A percentile compares a stretch with the other conserved stretches of the same genome.
Evolutionary conservation across 2,113 vertebrate genomes (phyloP).

Genomic region (Channa maculata): DNA sequence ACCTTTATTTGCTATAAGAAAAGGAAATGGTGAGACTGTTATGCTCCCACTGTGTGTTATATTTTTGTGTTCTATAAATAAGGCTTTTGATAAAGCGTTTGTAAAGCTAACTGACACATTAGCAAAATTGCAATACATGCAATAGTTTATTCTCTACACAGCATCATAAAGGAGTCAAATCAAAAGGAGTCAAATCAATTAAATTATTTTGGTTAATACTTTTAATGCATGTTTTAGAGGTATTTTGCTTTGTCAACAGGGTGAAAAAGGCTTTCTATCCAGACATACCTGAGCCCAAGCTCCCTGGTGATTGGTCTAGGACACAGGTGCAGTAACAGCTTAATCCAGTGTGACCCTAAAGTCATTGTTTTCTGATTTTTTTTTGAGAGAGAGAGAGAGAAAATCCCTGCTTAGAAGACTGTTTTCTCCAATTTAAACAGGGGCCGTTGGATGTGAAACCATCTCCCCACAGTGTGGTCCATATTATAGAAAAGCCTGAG

Average conservation of each 20-base stretch:
- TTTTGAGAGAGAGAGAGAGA: too few relatives aligned
- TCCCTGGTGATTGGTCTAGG: slow-evolving; percentile 75
- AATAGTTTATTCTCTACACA: too few relatives aligned
- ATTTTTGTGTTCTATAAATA: slow-evolving; percentile 18
- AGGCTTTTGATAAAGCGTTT: background rate
- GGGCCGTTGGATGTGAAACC: slow-evolving; percentile 87
- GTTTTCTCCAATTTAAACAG: slow-evolving; percentile 49
- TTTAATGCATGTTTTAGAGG: too few relatives aligned
- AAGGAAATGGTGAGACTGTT: slow-evolving; percentile 78
- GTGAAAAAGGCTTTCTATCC: slow-evolving; percentile 82
- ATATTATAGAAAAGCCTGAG: slow-evolving; percentile 87
- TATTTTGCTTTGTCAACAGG: slow-evolving; percentile 58
- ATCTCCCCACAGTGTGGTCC: slow-evolving; percentile 89
- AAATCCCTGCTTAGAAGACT: too few relatives aligned
- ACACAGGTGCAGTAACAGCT: slow-evolving; percentile 58
- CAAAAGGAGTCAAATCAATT: too few relatives aligned
- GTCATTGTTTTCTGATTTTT: background rate
- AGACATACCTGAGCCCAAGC: slow-evolving; percentile 82
- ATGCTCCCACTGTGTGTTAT: background rate
- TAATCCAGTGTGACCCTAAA: slow-evolving; percentile 1
- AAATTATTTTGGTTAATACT: too few relatives aligned
- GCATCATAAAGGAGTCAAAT: too few relatives aligned
- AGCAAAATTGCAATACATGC: too few relatives aligned
- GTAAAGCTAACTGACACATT: background rate
- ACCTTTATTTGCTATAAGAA: slow-evolving; percentile 83